Evolutionary conservation across 1,140 invertebrate genomes (phyloP).

Genomic region (Apis cerana): DNA sequence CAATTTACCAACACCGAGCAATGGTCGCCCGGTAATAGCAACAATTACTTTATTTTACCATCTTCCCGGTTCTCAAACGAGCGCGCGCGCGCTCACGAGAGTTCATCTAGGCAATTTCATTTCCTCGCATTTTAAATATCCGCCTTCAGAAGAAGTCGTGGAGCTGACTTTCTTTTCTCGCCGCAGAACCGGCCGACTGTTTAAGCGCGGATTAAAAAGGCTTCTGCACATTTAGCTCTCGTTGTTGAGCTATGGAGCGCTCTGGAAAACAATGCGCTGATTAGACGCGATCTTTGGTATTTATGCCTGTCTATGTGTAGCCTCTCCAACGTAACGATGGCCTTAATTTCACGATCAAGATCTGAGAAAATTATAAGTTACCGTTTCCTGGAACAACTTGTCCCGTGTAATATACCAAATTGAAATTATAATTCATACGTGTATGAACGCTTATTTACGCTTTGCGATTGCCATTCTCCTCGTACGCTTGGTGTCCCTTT

Average conservation of each 20-base stretch:
- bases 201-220: slow-evolving; percentile 39
- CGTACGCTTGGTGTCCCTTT: background rate
- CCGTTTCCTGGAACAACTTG: slow-evolving; percentile 47
- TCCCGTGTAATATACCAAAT: slow-evolving; percentile 32
- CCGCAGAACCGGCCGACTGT: slow-evolving; percentile 1
- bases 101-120: slow-evolving; percentile 68
- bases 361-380: slow-evolving; percentile 51
- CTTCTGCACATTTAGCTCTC: slow-evolving; percentile 16
- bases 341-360: slow-evolving; percentile 50
- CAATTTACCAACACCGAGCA: slow-evolving; percentile 51
- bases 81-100: background rate
- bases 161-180: slow-evolving; percentile 55
- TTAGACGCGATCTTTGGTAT: slow-evolving; percentile 52
- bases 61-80: slow-evolving; percentile 75
- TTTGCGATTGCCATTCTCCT: background rate
- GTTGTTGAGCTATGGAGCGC: too few species aligned
- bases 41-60: slow-evolving; percentile 80
- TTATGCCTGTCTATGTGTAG: slow-evolving; percentile 27
- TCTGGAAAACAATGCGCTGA: slow-evolving; percentile 51
- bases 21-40: slow-evolving; percentile 71
- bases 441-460: background rate
- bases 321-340: slow-evolving; percentile 27
- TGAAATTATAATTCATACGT: slow-evolving; percentile 31
- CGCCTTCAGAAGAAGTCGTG: slow-evolving; percentile 20
- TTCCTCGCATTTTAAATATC: slow-evolving; percentile 70